Conservation (phyloP, 2,797 vertebrate species). For the Oryzias sinensis region DNA sequence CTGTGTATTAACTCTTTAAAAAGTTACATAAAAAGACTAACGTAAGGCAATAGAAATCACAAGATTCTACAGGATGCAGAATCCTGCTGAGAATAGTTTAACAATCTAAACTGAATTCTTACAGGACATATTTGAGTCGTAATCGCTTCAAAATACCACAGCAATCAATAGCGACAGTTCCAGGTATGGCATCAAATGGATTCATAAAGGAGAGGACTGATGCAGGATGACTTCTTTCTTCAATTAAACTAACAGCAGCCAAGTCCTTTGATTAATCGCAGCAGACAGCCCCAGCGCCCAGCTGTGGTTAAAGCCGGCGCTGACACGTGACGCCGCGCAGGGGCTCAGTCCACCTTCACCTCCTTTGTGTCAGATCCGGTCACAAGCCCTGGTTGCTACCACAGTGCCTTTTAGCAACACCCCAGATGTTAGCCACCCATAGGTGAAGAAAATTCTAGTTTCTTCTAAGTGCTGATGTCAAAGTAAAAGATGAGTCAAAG, state of each 20-base stretch:
- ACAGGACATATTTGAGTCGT: too few species aligned
- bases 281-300: background rate
- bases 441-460: background rate
- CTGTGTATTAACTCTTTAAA: too few species aligned
- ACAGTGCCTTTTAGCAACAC: constrained; percentile 9
- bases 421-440: background rate
- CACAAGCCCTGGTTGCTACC: background rate
- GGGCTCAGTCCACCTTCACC: background rate
- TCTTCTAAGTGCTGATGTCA: too few species aligned
- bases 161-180: too few species aligned
- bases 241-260: constrained; percentile 14
- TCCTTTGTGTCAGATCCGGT: constrained; percentile 1
- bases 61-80: too few species aligned
- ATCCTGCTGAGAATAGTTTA: too few species aligned
- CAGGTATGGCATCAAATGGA: background rate
- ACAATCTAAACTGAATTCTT: too few species aligned
- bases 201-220: background rate
- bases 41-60: too few species aligned
- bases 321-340: background rate
- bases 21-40: too few species aligned
- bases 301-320: constrained; percentile 1
- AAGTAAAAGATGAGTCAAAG: too few species aligned
- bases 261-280: constrained; percentile 8
- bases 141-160: too few species aligned
- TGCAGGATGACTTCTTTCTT: constrained; percentile 4